Base-by-base conservation (phyloP, 1,140 invertebrate genomes). In the Vollenhovia emeryi region DNA sequence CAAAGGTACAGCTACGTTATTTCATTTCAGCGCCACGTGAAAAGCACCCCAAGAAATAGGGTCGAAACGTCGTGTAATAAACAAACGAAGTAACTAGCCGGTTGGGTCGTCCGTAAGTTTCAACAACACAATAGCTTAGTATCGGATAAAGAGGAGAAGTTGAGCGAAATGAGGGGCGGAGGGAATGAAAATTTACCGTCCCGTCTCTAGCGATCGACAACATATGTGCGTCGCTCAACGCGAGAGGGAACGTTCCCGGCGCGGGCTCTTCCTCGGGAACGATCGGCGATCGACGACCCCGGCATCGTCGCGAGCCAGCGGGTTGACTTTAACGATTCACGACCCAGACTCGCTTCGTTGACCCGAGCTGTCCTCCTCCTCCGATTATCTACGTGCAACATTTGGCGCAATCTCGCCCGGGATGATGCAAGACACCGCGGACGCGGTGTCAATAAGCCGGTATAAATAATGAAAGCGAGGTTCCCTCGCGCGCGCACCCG, bases 111-210 rank as follows among this genome's bases (percentile, higher is more conserved):
- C n/a, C n/a, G n/a, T n/a, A n/a, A n/a, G n/a, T n/a, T n/a, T n/a
- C n/a, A n/a, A n/a, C n/a, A n/a, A n/a, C n/a, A n/a, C n/a, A n/a
- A n/a, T n/a, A n/a, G n/a, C n/a, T n/a, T n/a, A n/a, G n/a, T 40
- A 50, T 64, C 33, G 45, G 59, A 62, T n/a, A 27, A 74, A 52
- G 8, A 33, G 2, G 52, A 71, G n/a, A 27, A 68, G 18, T 50
- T 18, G 13, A 43, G 40, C 2, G 15, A 50, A 30, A 50, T 4
- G 21, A 48, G 33, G 0, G 11, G n/a, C 30, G 18, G 52, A 73
- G 68, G 83, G 4, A 3, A 18, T 40, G 24, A 86, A 71, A 55
- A 48, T 64, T 36, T 52, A 15, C 71, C 82, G 15, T 73, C 2
- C 40, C 21, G 60, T 30, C 52, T 60, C 48, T 45, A 75, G 18